Evolutionary conservation across 2,797 vertebrate species (phyloP).

Genomic region (Basileuterus tristriatus): DNA sequence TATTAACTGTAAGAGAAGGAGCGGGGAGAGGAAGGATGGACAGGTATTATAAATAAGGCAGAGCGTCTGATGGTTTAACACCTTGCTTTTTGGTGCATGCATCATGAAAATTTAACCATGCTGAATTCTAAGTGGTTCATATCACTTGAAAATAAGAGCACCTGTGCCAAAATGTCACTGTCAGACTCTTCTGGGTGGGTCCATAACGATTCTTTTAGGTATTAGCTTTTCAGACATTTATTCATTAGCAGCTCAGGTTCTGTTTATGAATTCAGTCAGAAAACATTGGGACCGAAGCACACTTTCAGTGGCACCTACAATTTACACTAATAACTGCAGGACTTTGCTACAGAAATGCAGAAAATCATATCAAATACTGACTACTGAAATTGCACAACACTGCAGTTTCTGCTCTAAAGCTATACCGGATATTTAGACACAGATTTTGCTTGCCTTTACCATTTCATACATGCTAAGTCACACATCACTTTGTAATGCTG

Average conservation of each 20-base stretch:
- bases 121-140: constrained; percentile 12
- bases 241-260: not conserved
- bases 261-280: constrained; percentile 4
- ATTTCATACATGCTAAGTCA: not conserved
- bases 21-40: constrained; percentile 53
- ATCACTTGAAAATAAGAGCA: not conserved
- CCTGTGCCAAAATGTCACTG: not conserved
- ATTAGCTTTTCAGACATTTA: constrained; percentile 16
- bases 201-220: not conserved
- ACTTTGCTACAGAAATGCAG: not conserved
- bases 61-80: constrained; percentile 71
- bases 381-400: not conserved
- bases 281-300: not conserved
- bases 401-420: not conserved
- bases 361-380: not conserved
- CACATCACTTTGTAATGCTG: not conserved
- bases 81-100: constrained; percentile 64
- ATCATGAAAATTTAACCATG: constrained; percentile 68
- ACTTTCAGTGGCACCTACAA: not conserved
- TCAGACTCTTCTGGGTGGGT: constrained; percentile 18
- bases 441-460: not conserved
- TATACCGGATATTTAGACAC: not conserved
- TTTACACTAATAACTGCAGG: not conserved
- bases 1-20: constrained; percentile 87
- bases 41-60: constrained; percentile 80